These are phyloP conservation scores for Parnassius orleans DNA, from an alignment of 2,888 invertebrate species.

Conservation along the genomic window DNA sequence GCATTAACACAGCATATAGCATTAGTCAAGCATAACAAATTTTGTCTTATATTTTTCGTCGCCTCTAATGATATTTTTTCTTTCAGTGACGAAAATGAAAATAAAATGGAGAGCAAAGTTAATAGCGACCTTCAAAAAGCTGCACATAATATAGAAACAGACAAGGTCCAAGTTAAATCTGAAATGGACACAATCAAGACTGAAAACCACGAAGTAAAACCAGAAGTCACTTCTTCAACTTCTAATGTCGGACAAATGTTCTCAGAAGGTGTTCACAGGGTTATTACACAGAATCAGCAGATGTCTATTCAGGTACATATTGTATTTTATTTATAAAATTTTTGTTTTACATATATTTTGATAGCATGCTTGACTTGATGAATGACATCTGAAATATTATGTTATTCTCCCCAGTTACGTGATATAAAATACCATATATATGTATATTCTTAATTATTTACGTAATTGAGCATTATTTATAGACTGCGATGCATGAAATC, in stretches of 20 bases:
- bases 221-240: conserved; percentile 40
- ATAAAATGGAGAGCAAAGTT: conserved; percentile 59
- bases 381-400: too few species aligned
- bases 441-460: too few species aligned
- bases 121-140: conserved; percentile 65
- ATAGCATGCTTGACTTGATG: too few species aligned
- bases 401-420: too few species aligned
- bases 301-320: conserved; percentile 59
- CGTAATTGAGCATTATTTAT: neutral
- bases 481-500: conserved; percentile 63
- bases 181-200: conserved; percentile 41
- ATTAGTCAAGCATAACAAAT: too few species aligned
- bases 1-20: too few species aligned
- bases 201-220: conserved; percentile 50
- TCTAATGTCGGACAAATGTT: conserved; percentile 49
- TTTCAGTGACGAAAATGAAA: conserved; percentile 58
- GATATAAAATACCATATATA: too few species aligned
- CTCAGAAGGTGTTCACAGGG: conserved; percentile 56
- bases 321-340: neutral
- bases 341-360: too few species aligned
- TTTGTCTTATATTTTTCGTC: too few species aligned
- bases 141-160: conserved; percentile 61
- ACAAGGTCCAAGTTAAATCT: conserved; percentile 49
- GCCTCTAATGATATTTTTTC: neutral
- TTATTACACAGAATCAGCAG: conserved; percentile 61